phyloP scores from a whole-genome alignment of 2,888 invertebrate genomes.

The Zygothrica quintamaculata region DNA sequence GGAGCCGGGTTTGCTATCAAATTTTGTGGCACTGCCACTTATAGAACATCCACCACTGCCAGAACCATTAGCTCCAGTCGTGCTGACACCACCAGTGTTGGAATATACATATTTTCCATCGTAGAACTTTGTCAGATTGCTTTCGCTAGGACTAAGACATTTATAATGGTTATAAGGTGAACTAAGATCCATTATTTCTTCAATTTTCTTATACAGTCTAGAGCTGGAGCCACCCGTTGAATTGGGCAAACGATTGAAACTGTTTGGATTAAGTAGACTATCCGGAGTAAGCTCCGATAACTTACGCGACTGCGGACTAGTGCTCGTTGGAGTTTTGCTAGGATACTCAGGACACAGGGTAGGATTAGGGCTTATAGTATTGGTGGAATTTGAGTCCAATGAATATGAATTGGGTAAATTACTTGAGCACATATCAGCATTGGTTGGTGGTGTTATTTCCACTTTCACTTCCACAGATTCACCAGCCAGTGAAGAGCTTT shows the following conservation, averaged over 20 bases:
- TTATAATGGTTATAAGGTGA: conserved; percentile 91
- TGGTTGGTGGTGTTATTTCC: conserved; percentile 84
- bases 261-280: conserved; percentile 82
- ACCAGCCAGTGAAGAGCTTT: conserved; percentile 84
- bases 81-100: conserved; percentile 32
- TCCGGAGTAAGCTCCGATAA: conserved; percentile 83
- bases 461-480: conserved; percentile 85
- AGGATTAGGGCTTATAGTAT: conserved; percentile 82
- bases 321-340: conserved; percentile 77
- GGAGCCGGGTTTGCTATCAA: conserved; percentile 84
- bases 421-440: conserved; percentile 76
- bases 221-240: conserved; percentile 83
- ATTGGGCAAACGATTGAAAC: conserved; percentile 83
- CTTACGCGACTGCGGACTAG: conserved; percentile 82
- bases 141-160: conserved; percentile 88
- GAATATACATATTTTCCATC: conserved; percentile 84
- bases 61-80: conserved; percentile 59
- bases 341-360: conserved; percentile 82
- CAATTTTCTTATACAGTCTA: conserved; percentile 84
- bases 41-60: conserved; percentile 68
- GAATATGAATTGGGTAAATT: conserved; percentile 83
- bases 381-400: conserved; percentile 83
- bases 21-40: conserved; percentile 64
- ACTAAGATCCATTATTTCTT: conserved; percentile 87
- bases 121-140: conserved; percentile 83